Evolutionary conservation across 2,797 vertebrate species (phyloP).

Genomic region (Rallus crepitans): DNA sequence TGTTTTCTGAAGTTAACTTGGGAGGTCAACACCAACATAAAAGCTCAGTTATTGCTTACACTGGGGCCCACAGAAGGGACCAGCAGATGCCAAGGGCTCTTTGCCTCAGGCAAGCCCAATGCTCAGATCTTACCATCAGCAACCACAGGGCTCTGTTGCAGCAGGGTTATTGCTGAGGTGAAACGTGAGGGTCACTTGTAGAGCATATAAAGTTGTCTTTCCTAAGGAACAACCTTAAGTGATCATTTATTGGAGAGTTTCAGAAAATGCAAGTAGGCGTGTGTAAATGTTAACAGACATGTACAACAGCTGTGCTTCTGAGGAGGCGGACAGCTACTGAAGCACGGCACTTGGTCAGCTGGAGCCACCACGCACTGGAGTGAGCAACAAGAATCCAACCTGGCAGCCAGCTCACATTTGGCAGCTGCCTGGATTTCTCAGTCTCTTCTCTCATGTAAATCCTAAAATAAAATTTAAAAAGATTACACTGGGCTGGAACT

Average conservation of each 20-base stretch:
- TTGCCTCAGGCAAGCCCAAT: not conserved
- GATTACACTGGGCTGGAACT: not conserved
- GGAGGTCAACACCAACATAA: not conserved
- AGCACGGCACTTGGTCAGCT: not conserved
- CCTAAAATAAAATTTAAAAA: not conserved
- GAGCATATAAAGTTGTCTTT: not conserved
- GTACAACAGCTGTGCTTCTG: not conserved
- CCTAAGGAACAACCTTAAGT: not conserved
- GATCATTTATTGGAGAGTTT: not conserved
- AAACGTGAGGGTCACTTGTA: not conserved
- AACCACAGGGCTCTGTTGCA: not conserved
- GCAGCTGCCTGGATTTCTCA: not conserved
- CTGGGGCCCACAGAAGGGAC: not conserved
- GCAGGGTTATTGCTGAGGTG: not conserved
- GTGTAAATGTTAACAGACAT: not conserved
- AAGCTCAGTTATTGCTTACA: not conserved
- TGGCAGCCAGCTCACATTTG: not conserved
- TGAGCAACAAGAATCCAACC: not conserved
- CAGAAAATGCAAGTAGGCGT: not conserved
- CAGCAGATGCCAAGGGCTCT: not conserved
- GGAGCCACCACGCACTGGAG: not conserved
- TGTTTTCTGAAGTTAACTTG: constrained; percentile 15
- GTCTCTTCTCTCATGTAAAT: not conserved
- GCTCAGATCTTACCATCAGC: not conserved
- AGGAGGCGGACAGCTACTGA: not conserved